phyloP scores from a whole-genome alignment of 2,888 invertebrate genomes.

The Sesamia inferens region DNA sequence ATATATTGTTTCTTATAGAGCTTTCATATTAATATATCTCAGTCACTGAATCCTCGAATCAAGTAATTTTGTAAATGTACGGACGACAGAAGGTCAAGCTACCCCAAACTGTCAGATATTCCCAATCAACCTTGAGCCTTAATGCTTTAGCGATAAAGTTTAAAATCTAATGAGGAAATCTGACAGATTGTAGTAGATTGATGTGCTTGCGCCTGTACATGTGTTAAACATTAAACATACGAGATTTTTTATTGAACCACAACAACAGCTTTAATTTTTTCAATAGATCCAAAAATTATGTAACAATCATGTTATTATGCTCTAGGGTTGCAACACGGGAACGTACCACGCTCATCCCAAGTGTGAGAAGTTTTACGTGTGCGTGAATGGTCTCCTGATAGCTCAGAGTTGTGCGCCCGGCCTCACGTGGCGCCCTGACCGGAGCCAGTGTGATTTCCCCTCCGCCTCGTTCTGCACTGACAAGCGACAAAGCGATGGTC shows the following conservation, averaged over 20 bases:
- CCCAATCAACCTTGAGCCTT: no score
- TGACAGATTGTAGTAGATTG: no score
- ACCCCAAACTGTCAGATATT: no score
- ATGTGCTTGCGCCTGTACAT: no score
- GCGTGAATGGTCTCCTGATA: conserved; percentile 93
- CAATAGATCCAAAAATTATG: neutral
- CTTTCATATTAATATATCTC: neutral
- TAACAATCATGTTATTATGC: neutral
- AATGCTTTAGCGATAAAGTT: no score
- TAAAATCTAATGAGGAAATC: no score
- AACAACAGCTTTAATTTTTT: neutral
- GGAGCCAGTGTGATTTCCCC: conserved; percentile 94
- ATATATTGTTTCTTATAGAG: neutral
- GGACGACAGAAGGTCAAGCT: no score
- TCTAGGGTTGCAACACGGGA: conserved; percentile 91
- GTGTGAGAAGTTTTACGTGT: conserved; percentile 94
- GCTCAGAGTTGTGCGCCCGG: conserved; percentile 94
- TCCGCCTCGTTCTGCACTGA: conserved; percentile 91
- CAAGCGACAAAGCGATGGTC: conserved; percentile 74
- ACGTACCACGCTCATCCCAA: conserved; percentile 93
- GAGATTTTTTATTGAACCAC: neutral
- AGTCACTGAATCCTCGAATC: neutral
- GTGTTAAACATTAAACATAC: no score
- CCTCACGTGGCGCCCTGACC: conserved; percentile 92
- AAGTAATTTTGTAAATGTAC: neutral